phyloP scores from a whole-genome alignment of 2,113 vertebrate species.

The Ceyx margarethae region DNA sequence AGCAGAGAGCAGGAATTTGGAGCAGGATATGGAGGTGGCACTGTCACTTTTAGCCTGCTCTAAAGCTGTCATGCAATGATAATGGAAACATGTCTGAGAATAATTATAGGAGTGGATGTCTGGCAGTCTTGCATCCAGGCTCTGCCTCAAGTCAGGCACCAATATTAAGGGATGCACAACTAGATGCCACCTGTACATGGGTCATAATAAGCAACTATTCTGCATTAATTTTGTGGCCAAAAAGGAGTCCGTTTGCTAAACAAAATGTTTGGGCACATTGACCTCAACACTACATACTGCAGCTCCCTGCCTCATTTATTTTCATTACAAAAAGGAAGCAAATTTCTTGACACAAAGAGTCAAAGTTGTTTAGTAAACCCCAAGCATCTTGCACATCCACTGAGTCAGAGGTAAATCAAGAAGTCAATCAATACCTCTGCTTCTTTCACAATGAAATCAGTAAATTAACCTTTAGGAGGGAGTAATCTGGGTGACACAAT shows the following conservation, averaged over 20 bases:
- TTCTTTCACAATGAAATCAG: neutral
- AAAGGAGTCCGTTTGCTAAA: neutral
- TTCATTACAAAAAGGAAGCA: neutral
- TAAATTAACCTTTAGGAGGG: neutral
- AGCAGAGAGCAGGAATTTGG: neutral
- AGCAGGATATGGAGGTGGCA: neutral
- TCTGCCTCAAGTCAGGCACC: neutral
- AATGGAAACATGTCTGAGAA: neutral
- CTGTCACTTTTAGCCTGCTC: neutral
- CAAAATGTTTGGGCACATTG: neutral
- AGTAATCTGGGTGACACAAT: neutral
- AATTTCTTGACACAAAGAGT: neutral
- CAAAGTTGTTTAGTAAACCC: neutral
- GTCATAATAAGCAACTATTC: neutral
- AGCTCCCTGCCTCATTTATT: neutral
- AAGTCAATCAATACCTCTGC: neutral
- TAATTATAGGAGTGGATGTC: neutral
- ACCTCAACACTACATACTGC: neutral
- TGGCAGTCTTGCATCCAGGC: neutral
- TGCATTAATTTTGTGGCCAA: neutral
- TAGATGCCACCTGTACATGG: neutral
- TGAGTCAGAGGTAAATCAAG: neutral
- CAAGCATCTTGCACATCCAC: fast-evolving
- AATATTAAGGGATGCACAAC: fast-evolving
- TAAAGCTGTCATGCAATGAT: neutral